phyloP scores from a whole-genome alignment of 2,113 vertebrate genomes.

The Eptesicus fuscus region DNA sequence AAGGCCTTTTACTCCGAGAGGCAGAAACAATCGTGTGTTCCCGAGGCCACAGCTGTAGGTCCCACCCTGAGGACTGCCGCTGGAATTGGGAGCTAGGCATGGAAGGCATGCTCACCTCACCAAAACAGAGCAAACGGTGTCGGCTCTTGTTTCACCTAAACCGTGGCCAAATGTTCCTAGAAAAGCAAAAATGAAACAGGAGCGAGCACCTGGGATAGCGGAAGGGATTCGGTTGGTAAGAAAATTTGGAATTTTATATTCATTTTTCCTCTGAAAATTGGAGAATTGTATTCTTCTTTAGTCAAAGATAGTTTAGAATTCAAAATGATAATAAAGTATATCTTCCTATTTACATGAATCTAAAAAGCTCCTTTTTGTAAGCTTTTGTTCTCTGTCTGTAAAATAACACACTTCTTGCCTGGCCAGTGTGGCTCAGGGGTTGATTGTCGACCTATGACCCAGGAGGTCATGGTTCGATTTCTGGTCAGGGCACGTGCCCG shows the following conservation, averaged over 20 bases:
- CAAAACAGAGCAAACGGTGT: neutral
- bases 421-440: no score
- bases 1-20: neutral
- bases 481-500: no score
- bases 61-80: neutral
- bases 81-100: neutral
- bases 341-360: neutral
- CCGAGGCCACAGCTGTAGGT: fast-evolving
- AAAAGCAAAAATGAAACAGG: neutral
- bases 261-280: neutral
- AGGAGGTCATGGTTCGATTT: no score
- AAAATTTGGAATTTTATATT: neutral
- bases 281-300: neutral
- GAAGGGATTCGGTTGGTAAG: neutral
- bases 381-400: neutral
- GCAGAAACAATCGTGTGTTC: neutral
- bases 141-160: neutral
- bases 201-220: neutral
- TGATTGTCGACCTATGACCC: no score
- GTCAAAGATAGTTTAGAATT: neutral
- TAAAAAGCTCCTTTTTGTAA: neutral
- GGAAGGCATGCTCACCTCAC: neutral
- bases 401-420: neutral
- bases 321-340: neutral
- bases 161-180: neutral